Conservation (phyloP, 2,888 invertebrate species). For the Caenorhabditis afra region DNA sequence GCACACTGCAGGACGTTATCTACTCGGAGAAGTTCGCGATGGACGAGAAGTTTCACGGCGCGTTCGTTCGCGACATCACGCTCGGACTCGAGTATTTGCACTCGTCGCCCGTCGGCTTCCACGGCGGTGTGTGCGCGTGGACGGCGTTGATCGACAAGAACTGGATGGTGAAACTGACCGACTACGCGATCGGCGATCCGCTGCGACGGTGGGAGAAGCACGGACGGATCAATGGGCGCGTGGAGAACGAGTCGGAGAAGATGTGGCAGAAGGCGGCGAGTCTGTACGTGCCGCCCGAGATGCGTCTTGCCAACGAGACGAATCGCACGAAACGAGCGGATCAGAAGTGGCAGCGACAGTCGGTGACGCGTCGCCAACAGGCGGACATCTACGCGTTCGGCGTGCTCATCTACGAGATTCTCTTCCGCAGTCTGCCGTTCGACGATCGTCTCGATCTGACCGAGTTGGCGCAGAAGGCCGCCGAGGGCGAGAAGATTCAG, state of each 20-base stretch:
- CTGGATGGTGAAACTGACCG: conserved; percentile 70
- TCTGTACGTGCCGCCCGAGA: conserved; percentile 68
- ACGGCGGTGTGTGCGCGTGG: conserved; percentile 68
- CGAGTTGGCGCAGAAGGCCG: conserved; percentile 65
- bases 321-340: conserved; percentile 60
- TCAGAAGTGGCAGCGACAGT: conserved; percentile 61
- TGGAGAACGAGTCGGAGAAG: conserved; percentile 66
- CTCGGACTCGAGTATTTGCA: conserved; percentile 72
- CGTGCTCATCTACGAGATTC: conserved; percentile 70
- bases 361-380: conserved; percentile 39
- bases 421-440: conserved; percentile 74
- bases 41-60: conserved; percentile 69
- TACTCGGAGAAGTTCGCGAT: conserved; percentile 68
- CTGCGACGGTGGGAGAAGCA: conserved; percentile 68
- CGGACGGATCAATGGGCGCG: conserved; percentile 62
- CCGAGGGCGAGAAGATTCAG: conserved; percentile 65
- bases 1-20: conserved; percentile 66
- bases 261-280: conserved; percentile 57
- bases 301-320: conserved; percentile 59
- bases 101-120: conserved; percentile 64
- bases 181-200: conserved; percentile 65
- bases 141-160: conserved; percentile 68
- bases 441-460: conserved; percentile 62
- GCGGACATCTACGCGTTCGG: conserved; percentile 71
- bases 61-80: conserved; percentile 69